Conservation (phyloP, 2,888 invertebrate genomes). For the Ephialtes manifestator region DNA sequence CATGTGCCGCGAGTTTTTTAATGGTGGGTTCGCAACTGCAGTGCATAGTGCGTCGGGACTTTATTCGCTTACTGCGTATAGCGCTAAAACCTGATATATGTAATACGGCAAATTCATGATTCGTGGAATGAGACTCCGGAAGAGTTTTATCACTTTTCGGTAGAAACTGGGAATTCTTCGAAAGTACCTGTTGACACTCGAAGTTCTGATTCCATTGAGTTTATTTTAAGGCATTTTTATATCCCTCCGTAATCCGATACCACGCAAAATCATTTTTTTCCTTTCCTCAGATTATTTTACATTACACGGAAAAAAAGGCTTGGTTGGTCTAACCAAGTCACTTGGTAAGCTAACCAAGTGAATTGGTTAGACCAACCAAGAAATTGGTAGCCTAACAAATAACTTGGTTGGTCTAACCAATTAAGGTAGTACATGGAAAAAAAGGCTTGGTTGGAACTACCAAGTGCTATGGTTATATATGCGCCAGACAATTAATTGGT, state of each 20-base stretch:
- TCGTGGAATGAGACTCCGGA: neutral
- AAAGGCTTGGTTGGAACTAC: no score
- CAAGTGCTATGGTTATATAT: no score
- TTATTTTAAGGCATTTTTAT: neutral
- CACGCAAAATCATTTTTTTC: neutral
- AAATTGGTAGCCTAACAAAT: no score
- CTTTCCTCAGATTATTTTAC: neutral
- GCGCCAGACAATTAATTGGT: no score
- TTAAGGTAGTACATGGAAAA: no score
- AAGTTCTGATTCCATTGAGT: neutral
- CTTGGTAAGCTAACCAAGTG: no score
- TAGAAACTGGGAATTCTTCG: constrained; percentile 40
- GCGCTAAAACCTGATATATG: constrained; percentile 20
- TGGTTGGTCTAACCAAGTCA: no score
- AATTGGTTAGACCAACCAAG: no score
- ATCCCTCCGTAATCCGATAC: neutral
- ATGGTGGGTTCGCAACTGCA: neutral
- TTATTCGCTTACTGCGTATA: constrained; percentile 11
- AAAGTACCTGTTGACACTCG: neutral
- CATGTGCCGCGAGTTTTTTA: neutral
- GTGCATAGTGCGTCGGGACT: neutral
- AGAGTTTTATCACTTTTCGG: constrained; percentile 27
- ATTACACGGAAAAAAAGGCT: no score
- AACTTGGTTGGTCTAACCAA: no score
- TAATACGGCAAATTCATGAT: neutral